These are phyloP conservation scores for Cinclus mexicanus DNA, from an alignment of 2,113 vertebrate species.

Conservation along the genomic window DNA sequence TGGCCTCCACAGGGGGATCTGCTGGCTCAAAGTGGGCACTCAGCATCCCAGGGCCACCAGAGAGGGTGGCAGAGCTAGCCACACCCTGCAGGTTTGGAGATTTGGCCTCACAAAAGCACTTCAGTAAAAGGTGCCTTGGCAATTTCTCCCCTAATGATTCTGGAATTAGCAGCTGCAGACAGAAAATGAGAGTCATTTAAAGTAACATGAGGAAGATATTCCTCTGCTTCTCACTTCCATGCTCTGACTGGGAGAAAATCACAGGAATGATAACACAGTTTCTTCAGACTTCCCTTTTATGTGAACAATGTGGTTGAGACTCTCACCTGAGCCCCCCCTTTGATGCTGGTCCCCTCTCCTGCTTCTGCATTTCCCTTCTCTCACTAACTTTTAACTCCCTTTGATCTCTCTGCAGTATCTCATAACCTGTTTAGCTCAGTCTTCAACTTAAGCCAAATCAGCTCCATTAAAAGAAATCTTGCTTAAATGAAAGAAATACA, in stretches of 20 bases:
- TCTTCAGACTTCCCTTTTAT: not conserved
- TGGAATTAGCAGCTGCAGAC: conserved; percentile 53
- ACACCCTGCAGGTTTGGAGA: not conserved
- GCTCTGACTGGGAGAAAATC: conserved; percentile 24
- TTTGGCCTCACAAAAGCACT: not conserved
- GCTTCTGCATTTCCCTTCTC: not conserved
- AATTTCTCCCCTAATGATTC: conserved; percentile 32
- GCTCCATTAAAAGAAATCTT: not conserved
- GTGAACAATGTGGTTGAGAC: not conserved
- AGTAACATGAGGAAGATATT: not conserved
- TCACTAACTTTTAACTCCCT: not conserved
- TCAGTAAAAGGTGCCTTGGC: not conserved
- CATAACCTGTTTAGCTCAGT: not conserved
- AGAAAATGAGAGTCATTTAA: conserved; percentile 56
- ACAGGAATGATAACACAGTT: not conserved
- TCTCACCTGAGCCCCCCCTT: not conserved
- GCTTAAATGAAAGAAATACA: not conserved
- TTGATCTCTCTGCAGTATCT: not conserved
- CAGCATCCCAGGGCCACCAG: not conserved
- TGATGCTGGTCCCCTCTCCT: not conserved
- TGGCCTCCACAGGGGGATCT: not conserved
- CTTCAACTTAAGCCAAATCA: not conserved
- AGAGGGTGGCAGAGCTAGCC: not conserved
- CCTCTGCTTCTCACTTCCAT: not conserved
- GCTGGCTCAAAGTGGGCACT: not conserved